Evolutionary conservation across 1,140 invertebrate species (phyloP).

Genomic region (Odontomachus brunneus): DNA sequence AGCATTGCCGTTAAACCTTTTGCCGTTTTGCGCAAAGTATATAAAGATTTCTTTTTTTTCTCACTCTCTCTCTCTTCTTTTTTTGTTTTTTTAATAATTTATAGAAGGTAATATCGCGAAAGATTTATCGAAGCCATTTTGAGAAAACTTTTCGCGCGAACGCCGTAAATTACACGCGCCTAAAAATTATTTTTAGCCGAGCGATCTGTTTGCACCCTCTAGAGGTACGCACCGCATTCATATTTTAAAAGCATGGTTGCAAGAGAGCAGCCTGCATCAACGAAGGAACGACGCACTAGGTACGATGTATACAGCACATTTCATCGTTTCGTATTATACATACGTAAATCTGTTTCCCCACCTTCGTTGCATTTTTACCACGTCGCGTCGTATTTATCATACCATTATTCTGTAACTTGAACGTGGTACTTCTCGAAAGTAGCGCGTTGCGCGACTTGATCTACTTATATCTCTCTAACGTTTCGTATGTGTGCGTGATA

Average conservation of each 20-base stretch:
- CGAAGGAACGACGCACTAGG: background rate
- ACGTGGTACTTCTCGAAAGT: background rate
- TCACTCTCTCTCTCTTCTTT: too few relatives aligned
- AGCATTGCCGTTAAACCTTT: background rate
- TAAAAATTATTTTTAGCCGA: conserved; percentile 20
- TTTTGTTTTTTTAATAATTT: background rate
- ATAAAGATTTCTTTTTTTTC: background rate
- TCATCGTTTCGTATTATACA: background rate
- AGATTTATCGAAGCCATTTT: conserved; percentile 37
- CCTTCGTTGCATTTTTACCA: background rate
- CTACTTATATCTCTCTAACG: background rate
- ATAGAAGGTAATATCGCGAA: conserved; percentile 4
- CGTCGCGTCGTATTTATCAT: background rate
- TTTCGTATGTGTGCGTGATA: background rate
- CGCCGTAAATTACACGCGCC: conserved; percentile 18
- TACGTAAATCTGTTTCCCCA: conserved; percentile 1
- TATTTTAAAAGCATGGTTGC: conserved; percentile 1
- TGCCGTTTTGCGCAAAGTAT: background rate
- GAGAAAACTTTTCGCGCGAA: conserved; percentile 29
- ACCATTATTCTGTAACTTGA: background rate
- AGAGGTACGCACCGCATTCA: background rate
- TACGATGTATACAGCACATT: background rate
- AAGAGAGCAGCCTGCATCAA: background rate
- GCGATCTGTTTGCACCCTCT: conserved; percentile 28
- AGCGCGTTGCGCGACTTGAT: background rate